Evolutionary conservation across 1,140 invertebrate species (phyloP).

Genomic region (Drosophila pseudoananassae): DNA sequence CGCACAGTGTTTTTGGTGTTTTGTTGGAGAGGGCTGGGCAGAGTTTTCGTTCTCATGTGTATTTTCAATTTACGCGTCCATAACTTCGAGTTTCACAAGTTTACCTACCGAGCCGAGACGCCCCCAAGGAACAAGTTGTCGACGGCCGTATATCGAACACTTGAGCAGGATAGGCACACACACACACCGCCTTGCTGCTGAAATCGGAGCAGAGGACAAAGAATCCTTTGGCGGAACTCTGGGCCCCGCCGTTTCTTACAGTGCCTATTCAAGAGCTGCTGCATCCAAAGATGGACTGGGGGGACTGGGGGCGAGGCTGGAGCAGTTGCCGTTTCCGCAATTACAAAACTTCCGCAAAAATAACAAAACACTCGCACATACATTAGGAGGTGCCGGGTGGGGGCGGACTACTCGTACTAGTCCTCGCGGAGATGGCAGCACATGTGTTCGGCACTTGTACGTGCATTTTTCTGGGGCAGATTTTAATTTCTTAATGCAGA

Average conservation of each 20-base stretch:
- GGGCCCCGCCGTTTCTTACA: constrained; percentile 11
- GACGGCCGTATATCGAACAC: constrained; percentile 68
- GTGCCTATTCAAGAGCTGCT: constrained; percentile 18
- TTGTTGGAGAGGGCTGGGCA: not conserved
- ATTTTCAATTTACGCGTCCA: constrained; percentile 82
- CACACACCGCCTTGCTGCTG: constrained; percentile 30
- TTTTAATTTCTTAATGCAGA: constrained; percentile 82
- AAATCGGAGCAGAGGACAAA: constrained; percentile 15
- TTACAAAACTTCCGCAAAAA: constrained; percentile 80
- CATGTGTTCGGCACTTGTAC: constrained; percentile 60
- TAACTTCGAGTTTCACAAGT: constrained; percentile 80
- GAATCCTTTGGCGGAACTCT: constrained; percentile 1
- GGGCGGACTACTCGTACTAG: too few relatives aligned
- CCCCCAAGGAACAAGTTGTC: constrained; percentile 36
- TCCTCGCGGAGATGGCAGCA: constrained; percentile 35
- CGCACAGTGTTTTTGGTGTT: constrained; percentile 37
- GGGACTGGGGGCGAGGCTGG: constrained; percentile 29
- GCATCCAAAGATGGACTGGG: constrained; percentile 3
- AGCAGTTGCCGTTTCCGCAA: constrained; percentile 79
- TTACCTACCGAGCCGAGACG: constrained; percentile 45
- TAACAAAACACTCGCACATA: constrained; percentile 71
- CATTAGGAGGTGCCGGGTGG: not conserved
- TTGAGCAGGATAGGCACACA: constrained; percentile 48
- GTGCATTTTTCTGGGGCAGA: constrained; percentile 70
- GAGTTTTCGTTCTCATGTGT: constrained; percentile 66